Percentiles rank a stretch among this genome's conserved stretches.
Conservation (phyloP, 2,888 invertebrate species). For the Protophormia terraenovae region DNA sequence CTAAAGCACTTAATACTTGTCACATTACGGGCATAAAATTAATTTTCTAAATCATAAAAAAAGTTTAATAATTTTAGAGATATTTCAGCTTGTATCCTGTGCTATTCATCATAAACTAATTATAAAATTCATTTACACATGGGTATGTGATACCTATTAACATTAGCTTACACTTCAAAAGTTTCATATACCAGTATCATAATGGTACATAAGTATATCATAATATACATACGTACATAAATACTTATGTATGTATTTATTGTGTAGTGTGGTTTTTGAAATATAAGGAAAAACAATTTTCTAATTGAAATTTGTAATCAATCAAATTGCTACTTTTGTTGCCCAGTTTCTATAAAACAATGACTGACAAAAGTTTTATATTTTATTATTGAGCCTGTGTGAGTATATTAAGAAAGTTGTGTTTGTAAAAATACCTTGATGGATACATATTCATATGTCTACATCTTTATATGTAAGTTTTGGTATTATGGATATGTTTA, state of each 20-base stretch:
- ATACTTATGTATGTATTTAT: background rate
- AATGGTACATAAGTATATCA: background rate
- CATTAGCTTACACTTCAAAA: background rate
- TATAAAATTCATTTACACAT: slow-evolving; percentile 47
- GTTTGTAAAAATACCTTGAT: background rate
- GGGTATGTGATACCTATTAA: background rate
- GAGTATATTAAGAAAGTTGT: background rate
- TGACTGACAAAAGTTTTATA: slow-evolving; percentile 15
- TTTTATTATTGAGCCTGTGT: background rate
- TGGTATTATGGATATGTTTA: too few relatives aligned
- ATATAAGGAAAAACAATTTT: slow-evolving; percentile 64
- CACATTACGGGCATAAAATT: background rate
- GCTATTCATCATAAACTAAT: slow-evolving; percentile 20
- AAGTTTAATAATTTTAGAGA: background rate
- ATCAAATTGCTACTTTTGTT: slow-evolving; percentile 68
- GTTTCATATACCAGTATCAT: background rate
- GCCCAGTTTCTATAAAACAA: slow-evolving; percentile 43
- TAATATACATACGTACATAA: too few relatives aligned
- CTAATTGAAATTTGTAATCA: slow-evolving; percentile 72
- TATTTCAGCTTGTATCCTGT: background rate
- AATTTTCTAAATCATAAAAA: background rate
- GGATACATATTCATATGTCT: background rate
- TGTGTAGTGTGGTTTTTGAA: background rate
- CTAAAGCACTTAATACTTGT: background rate
- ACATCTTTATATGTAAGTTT: background rate